phyloP scores from a whole-genome alignment of 2,113 vertebrate genomes.

The Ginglymostoma cirratum region DNA sequence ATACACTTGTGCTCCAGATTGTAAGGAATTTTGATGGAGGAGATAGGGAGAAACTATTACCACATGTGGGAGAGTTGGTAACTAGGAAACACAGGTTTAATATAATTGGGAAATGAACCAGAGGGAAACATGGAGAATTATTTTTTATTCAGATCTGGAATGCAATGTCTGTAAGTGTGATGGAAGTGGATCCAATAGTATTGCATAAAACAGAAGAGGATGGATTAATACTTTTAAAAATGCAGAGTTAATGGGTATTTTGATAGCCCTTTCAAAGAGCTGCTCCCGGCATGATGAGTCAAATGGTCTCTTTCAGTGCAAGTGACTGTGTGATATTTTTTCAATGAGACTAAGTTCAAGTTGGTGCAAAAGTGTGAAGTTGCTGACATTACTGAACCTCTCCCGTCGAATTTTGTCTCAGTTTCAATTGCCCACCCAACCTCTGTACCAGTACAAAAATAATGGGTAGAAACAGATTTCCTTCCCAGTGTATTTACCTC shows the following conservation, averaged over 20 bases:
- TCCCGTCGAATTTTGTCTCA: background rate
- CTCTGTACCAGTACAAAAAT: background rate
- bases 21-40: background rate
- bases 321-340: background rate
- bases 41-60: background rate
- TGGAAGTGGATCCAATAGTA: background rate
- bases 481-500: constrained; percentile 29
- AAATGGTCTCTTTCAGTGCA: background rate
- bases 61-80: background rate
- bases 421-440: background rate
- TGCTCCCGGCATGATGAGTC: background rate
- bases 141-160: background rate
- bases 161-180: background rate
- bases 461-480: background rate
- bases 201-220: background rate
- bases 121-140: background rate
- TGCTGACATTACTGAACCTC: background rate
- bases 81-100: background rate
- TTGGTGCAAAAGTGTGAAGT: background rate
- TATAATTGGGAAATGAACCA: background rate
- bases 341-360: background rate
- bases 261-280: background rate
- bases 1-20: background rate
- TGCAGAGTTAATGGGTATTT: background rate
- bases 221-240: background rate